Conservation (phyloP, 2,113 vertebrate genomes). For the Boleophthalmus pectinirostris region DNA sequence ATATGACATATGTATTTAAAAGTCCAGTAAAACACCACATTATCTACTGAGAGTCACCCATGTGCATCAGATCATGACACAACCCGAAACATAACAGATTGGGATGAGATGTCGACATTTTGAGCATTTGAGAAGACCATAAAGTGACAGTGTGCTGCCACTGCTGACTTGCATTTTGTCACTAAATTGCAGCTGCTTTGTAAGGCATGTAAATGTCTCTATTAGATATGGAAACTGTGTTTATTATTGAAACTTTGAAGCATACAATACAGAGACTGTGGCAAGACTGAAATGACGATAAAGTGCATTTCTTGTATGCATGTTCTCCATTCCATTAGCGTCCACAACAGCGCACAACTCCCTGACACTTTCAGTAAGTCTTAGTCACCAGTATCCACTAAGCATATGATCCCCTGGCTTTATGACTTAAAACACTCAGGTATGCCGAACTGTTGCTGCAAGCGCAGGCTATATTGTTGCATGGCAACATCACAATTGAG, state of each 20-base stretch:
- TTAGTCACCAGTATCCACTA: constrained; percentile 22
- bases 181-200: constrained; percentile 65
- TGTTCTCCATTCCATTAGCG: neutral
- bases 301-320: neutral
- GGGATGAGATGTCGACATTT: constrained; percentile 69
- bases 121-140: constrained; percentile 58
- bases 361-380: neutral
- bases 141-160: constrained; percentile 48
- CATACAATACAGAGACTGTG: neutral
- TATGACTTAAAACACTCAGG: constrained; percentile 35
- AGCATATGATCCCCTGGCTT: constrained; percentile 38
- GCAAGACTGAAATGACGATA: neutral
- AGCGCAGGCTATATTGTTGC: constrained; percentile 40
- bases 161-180: constrained; percentile 71
- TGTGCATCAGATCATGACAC: constrained; percentile 33
- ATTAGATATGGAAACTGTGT: neutral
- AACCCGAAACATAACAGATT: constrained; percentile 36
- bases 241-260: neutral
- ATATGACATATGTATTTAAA: neutral
- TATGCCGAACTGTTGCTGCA: constrained; percentile 43
- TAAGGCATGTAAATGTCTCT: constrained; percentile 48
- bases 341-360: neutral
- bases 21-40: constrained; percentile 11
- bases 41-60: too few relatives aligned
- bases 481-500: constrained; percentile 55